phyloP scores from a whole-genome alignment of 2,888 invertebrate genomes.

The Dicyrtoma fusca region DNA sequence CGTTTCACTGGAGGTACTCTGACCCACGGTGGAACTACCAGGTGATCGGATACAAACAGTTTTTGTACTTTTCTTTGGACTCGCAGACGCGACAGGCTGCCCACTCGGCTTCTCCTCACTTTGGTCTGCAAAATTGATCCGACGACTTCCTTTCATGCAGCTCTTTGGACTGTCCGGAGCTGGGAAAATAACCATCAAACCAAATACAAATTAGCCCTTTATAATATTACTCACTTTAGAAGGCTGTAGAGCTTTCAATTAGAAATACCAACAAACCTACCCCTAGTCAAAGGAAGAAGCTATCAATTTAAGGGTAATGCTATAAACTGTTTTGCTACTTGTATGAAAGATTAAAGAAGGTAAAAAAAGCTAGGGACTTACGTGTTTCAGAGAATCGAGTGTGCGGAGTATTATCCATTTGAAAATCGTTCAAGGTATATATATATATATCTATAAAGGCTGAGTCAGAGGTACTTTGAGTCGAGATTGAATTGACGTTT shows the following conservation, averaged over 20 bases:
- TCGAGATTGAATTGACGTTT: too few species aligned
- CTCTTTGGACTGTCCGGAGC: constrained; percentile 57
- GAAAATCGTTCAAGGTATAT: not conserved
- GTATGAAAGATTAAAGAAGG: too few species aligned
- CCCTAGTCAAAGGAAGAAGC: too few species aligned
- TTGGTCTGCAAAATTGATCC: constrained; percentile 52
- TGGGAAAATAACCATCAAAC: constrained; percentile 23
- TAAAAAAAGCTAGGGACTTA: constrained; percentile 25
- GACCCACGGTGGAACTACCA: constrained; percentile 29
- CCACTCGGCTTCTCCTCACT: constrained; percentile 13
- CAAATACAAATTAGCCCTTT: not conserved
- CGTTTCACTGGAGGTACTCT: not conserved
- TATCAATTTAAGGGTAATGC: too few species aligned
- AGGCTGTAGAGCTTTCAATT: too few species aligned
- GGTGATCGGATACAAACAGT: constrained; percentile 46
- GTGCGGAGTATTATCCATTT: constrained; percentile 20
- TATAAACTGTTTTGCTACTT: too few species aligned
- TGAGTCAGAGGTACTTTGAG: too few species aligned
- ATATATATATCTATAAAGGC: too few species aligned
- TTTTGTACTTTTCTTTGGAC: constrained; percentile 46
- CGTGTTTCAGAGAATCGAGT: constrained; percentile 30
- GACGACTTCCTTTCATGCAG: constrained; percentile 55
- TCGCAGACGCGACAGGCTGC: not conserved
- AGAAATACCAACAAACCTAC: too few species aligned
- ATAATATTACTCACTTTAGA: not conserved